Percentiles rank a stretch among this genome's conserved stretches.
Conservation (phyloP, 2,797 vertebrate genomes). For the Bufotes viridis region DNA sequence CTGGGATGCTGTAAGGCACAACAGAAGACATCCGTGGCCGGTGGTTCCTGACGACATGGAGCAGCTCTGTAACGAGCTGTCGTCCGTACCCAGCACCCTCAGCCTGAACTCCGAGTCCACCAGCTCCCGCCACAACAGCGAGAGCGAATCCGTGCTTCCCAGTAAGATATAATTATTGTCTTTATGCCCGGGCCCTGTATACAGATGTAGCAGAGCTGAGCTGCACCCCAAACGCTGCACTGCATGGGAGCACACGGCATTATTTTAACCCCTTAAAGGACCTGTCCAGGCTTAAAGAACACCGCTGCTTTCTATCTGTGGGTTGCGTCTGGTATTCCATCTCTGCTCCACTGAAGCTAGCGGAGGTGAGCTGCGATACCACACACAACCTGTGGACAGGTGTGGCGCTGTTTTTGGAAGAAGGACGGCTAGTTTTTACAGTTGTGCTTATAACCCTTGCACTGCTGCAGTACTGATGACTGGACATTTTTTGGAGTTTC, state of each 20-base stretch:
- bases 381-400: too few species aligned
- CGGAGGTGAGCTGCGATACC: too few species aligned
- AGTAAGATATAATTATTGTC: conserved; percentile 76
- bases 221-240: background rate
- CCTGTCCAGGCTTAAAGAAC: too few species aligned
- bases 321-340: too few species aligned
- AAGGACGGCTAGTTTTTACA: too few species aligned
- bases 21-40: conserved; percentile 93
- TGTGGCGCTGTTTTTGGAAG: too few species aligned
- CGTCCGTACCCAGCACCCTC: conserved; percentile 93
- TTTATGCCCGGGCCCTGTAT: background rate
- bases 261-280: too few species aligned
- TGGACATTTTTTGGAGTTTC: too few species aligned
- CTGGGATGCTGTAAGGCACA: conserved; percentile 96
- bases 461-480: too few species aligned
- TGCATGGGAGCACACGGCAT: background rate
- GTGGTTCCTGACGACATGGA: conserved; percentile 95
- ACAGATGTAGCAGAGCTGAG: background rate
- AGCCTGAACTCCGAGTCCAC: conserved; percentile 97
- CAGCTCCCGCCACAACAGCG: conserved; percentile 95
- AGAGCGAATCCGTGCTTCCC: conserved; percentile 93
- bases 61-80: conserved; percentile 88
- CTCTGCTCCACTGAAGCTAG: too few species aligned
- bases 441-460: too few species aligned
- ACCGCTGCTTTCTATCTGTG: too few species aligned